Evolutionary conservation across 2,113 vertebrate genomes (phyloP).

Genomic region (Leptobrachium leishanense): DNA sequence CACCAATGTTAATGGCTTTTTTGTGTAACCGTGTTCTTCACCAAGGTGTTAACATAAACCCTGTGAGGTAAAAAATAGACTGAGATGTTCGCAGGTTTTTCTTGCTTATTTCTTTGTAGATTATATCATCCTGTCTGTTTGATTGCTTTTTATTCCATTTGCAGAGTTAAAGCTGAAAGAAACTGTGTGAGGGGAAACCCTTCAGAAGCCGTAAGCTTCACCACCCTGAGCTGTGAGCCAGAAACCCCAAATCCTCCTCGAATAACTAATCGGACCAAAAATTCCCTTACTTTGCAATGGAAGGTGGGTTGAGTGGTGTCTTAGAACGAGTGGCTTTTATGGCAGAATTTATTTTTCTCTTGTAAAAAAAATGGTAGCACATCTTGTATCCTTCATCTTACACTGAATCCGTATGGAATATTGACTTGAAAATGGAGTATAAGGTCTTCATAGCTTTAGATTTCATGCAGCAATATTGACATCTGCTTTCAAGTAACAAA

Average conservation of each 20-base stretch:
- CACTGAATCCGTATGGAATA: neutral
- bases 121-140: neutral
- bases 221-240: slow-evolving; percentile 88
- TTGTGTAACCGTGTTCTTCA: no score
- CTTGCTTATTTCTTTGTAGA: no score
- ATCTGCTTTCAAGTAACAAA: no score
- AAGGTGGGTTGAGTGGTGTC: slow-evolving; percentile 68
- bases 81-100: no score
- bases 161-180: slow-evolving; percentile 84
- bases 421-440: no score
- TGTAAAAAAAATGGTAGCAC: neutral
- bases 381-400: neutral
- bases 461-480: no score
- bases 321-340: neutral
- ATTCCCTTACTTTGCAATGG: slow-evolving; percentile 88
- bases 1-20: no score
- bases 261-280: slow-evolving; percentile 92
- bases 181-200: slow-evolving; percentile 83
- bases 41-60: no score
- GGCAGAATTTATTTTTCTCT: neutral
- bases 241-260: slow-evolving; percentile 84
- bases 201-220: slow-evolving; percentile 88
- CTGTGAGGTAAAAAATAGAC: no score
- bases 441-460: no score
- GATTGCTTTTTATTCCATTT: slow-evolving; percentile 38